phyloP scores from a whole-genome alignment of 2,797 vertebrate species.

The Syngnathus rostellatus region DNA sequence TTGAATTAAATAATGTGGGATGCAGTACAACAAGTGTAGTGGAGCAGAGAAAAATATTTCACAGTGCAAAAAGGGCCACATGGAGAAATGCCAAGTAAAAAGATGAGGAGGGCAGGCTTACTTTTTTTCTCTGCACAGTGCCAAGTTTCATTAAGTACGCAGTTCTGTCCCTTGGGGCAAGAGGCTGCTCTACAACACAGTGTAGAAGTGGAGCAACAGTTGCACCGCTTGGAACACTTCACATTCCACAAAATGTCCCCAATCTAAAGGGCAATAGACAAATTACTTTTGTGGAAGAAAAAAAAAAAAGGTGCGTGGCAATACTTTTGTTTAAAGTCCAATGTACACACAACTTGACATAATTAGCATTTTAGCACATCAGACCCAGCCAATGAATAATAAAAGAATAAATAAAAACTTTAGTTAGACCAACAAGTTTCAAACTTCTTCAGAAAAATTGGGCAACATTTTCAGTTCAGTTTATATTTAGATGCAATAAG shows the following conservation, averaged over 20 bases:
- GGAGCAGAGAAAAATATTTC: neutral
- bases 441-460: neutral
- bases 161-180: constrained; percentile 43
- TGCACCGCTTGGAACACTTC: constrained; percentile 42
- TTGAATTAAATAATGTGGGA: neutral
- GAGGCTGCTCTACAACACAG: constrained; percentile 31
- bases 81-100: constrained; percentile 40
- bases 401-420: too few species aligned
- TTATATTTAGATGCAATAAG: neutral
- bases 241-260: constrained; percentile 21
- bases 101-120: constrained; percentile 35
- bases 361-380: neutral
- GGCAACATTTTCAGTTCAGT: neutral
- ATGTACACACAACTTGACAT: neutral
- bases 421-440: neutral
- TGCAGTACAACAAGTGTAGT: neutral
- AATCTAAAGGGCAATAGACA: constrained; percentile 15
- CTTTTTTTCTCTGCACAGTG: constrained; percentile 41
- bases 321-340: neutral
- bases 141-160: constrained; percentile 47
- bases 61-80: constrained; percentile 5
- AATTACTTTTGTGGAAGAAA: constrained; percentile 21
- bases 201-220: constrained; percentile 28
- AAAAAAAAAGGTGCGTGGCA: neutral
- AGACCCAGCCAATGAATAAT: neutral